A percentile compares a stretch with the other conserved stretches of the same genome.
Conservation (phyloP, 2,797 vertebrate genomes). For the Rhyacichthys aspro region DNA sequence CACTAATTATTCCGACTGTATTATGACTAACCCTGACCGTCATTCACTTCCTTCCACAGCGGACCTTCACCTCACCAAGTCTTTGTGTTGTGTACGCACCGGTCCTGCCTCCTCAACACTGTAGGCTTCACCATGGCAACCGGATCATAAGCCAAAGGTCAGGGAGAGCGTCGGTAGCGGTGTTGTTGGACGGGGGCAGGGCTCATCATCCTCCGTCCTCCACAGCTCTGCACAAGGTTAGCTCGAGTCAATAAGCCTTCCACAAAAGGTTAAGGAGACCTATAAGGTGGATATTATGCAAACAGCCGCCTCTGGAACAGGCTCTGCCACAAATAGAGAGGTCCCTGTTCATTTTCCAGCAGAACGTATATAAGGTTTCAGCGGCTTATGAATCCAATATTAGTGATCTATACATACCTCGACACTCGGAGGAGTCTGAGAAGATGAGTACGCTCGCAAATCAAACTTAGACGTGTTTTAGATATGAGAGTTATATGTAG, state of each 20-base stretch:
- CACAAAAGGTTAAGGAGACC: constrained; percentile 74
- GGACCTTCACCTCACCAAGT: not conserved
- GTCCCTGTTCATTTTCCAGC: constrained; percentile 52
- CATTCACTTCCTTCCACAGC: too few relatives aligned
- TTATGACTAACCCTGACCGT: too few relatives aligned
- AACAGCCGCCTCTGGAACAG: constrained; percentile 56
- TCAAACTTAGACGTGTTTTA: too few relatives aligned
- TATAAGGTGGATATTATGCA: constrained; percentile 68
- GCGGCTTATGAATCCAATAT: constrained; percentile 62
- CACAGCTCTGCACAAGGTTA: constrained; percentile 69
- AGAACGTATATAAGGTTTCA: constrained; percentile 51
- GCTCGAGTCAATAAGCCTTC: constrained; percentile 71
- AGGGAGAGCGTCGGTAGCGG: constrained; percentile 57
- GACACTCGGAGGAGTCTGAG: constrained; percentile 6
- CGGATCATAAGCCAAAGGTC: constrained; percentile 73
- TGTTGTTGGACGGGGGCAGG: constrained; percentile 52
- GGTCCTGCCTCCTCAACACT: constrained; percentile 34
- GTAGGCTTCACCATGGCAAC: constrained; percentile 73
- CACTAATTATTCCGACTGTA: too few relatives aligned
- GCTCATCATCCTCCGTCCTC: constrained; percentile 72
- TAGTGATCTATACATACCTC: constrained; percentile 46
- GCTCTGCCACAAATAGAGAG: constrained; percentile 64
- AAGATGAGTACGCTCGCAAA: not conserved
- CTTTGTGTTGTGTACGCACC: not conserved
- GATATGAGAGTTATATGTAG: too few relatives aligned